Evolutionary conservation across 2,113 vertebrate species (phyloP), one percentile per base, ranked within the genome.

Genomic region (Gorsachius goisagi): DNA sequence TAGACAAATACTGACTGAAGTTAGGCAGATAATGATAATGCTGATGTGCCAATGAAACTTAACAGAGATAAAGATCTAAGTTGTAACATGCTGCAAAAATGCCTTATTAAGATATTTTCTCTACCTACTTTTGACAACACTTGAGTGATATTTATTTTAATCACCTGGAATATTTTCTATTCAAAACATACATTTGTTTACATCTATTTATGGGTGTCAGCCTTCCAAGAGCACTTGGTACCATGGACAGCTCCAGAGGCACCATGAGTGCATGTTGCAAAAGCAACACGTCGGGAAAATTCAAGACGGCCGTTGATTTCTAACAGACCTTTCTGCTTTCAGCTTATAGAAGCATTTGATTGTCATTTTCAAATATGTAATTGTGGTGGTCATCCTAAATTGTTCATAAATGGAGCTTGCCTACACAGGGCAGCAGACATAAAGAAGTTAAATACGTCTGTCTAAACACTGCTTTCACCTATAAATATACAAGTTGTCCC

Each of bases 231-330:
- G 33, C 7, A 1, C 3, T 0, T 0, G 15, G 89, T 75, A 96
- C 97, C 93, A 81, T 13, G 96, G 97, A 97, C 85, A 97, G 95
- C 88, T 93, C 93, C 91, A 45, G 26, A 23, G 5, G 56, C 52
- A 7, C 1, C 69, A 14, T 1, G 1, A 33, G 3, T 12, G 16
- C 2, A 22, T 4, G 33, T 24, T 2, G 2, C 19, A 15, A 19
- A 0, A 5, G 33, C 28, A 18, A 15, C 47, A 5, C 4, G 1
- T 1, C 9, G 24, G 50, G 56, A 33, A 37, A 19, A 26, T 3
- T 39, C 18, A 10, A 21, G 35, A 9, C 3, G 0, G 52, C 3
- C 0, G 0, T 8, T 33, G 27, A 16, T 72, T 75, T 75, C 50
- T 60, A 60, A 37, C 0, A 0, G 10, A 18, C 19, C 33, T 68